Evolutionary conservation across 2,113 vertebrate species (phyloP).

Genomic region (Triplophysa rosa): DNA sequence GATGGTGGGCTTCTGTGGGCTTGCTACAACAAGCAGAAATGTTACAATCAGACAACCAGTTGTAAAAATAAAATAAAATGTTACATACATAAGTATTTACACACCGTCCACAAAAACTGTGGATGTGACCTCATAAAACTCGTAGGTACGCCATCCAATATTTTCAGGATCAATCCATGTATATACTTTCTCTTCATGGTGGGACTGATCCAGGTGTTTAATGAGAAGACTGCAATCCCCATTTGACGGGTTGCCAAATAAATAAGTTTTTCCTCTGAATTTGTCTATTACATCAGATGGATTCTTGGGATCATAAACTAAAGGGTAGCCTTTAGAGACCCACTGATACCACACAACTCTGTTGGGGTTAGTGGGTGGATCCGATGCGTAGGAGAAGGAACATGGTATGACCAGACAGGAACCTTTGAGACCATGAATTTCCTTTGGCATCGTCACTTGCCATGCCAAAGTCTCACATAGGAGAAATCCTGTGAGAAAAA

Average conservation of each 20-base stretch:
- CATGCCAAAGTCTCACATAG: conserved; percentile 20
- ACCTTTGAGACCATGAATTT: background rate
- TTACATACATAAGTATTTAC: conserved; percentile 1
- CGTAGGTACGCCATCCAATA: conserved; percentile 42
- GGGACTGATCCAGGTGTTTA: background rate
- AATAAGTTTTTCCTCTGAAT: conserved; percentile 40
- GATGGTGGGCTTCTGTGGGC: background rate
- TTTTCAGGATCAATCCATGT: conserved; percentile 67
- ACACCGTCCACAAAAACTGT: conserved; percentile 56
- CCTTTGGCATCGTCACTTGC: background rate
- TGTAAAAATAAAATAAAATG: background rate
- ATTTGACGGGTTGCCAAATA: accelerated
- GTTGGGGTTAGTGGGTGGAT: background rate
- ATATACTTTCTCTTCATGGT: conserved; percentile 60
- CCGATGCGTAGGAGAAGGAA: background rate
- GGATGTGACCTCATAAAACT: conserved; percentile 61
- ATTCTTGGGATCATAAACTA: conserved; percentile 51
- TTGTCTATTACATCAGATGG: accelerated
- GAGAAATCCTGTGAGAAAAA: conserved; percentile 44
- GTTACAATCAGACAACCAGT: background rate
- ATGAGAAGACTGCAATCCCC: conserved; percentile 59
- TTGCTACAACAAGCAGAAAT: background rate
- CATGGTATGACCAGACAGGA: conserved; percentile 32
- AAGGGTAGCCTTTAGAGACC: conserved; percentile 54
- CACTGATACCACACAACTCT: conserved; percentile 34